Base-by-base conservation (phyloP, 1,140 invertebrate genomes). In the Coptotermes formosanus region DNA sequence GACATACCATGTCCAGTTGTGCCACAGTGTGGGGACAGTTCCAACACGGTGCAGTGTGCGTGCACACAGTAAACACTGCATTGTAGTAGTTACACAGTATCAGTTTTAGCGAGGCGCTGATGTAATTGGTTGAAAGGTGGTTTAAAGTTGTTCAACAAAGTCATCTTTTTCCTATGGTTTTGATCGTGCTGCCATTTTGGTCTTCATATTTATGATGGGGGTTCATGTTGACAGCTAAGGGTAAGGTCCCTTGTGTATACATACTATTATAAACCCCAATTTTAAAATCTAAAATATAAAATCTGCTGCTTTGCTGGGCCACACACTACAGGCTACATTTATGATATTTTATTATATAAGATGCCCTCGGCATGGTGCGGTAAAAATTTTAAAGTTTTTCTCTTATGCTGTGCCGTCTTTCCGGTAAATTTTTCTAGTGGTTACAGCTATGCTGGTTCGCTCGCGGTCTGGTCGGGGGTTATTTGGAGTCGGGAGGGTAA, bases 211-310 rank as follows among this genome's bases (percentile, higher is more conserved):
- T 69, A 69, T 69, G 64, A 69, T n/a, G n/a, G 3, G n/a, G n/a
- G 64, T n/a, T 69, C n/a, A 69, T 12, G 64, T 21, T n/a, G n/a
- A n/a, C n/a, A 12, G n/a, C 64, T 25, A 69, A 64, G 64, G n/a
- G 64, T 69, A 69, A 69, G 23, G n/a, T 69, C 12, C 64, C 64
- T 21, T 69, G 64, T 69, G n/a, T 69, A 69, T 64, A n/a, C n/a
- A n/a, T 55, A 69, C 64, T 30, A 7, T 21, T n/a, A 69, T n/a
- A 69, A 69, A 12, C 3, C 23, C 23, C 64, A 4, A 69, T 69
- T 69, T 69, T 69, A 69, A 69, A 69, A n/a, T 69, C 64, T 69
- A 69, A 69, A 69, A 69, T 69, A n/a, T 69, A 69, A 69, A 69
- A 21, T 12, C 64, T 69, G n/a, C n/a, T 69, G 64, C 64, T 69